phyloP scores from a whole-genome alignment of 2,888 invertebrate species.

The Eristalinus aeneus region DNA sequence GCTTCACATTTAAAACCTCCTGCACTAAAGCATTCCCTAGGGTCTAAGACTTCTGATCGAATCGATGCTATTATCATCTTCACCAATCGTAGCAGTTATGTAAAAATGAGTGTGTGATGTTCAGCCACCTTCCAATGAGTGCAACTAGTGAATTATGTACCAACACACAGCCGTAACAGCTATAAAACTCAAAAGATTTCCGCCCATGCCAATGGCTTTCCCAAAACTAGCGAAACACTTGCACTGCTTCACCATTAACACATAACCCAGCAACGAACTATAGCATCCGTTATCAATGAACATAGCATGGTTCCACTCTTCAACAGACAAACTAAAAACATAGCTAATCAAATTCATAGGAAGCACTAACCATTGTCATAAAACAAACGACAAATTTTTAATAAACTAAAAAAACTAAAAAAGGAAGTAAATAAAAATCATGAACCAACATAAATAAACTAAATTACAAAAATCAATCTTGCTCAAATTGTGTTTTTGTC shows the following conservation, averaged over 20 bases:
- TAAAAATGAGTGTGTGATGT: neutral
- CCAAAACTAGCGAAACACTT: neutral
- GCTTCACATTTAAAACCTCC: too few relatives aligned
- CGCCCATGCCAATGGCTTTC: neutral
- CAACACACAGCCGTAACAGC: neutral
- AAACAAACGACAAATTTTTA: constrained; percentile 43
- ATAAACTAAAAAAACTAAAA: constrained; percentile 28
- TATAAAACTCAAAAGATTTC: neutral
- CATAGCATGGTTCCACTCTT: constrained; percentile 39
- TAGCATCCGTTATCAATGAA: neutral
- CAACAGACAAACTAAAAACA: constrained; percentile 26
- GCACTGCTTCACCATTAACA: neutral
- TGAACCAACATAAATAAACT: neutral
- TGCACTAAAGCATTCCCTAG: too few relatives aligned
- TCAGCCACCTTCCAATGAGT: neutral
- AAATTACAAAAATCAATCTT: constrained; percentile 16
- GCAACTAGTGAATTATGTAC: neutral
- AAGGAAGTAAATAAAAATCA: constrained; percentile 6
- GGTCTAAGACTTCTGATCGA: too few relatives aligned
- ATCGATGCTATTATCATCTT: too few relatives aligned
- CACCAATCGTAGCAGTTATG: neutral
- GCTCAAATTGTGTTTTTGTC: constrained; percentile 42
- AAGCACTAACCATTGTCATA: constrained; percentile 57
- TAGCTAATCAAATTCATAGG: constrained; percentile 62
- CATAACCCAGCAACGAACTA: neutral